Conservation (phyloP, 2,888 invertebrate genomes). For the Erynnis tages region DNA sequence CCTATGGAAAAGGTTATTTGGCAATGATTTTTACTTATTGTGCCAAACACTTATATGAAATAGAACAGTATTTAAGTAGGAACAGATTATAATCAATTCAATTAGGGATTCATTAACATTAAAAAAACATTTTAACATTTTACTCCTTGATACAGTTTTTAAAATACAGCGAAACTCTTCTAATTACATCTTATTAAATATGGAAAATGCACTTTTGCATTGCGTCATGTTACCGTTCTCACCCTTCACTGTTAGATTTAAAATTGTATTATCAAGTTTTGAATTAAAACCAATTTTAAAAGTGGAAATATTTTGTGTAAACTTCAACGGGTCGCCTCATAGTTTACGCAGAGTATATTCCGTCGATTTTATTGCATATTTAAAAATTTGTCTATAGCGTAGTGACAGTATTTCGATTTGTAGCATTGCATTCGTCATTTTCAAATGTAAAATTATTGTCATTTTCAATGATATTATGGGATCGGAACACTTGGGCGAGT, state of each 20-base stretch:
- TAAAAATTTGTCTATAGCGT: conserved; percentile 64
- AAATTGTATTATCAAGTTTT: conserved; percentile 46
- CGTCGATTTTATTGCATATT: conserved; percentile 72
- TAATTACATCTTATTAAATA: conserved; percentile 34
- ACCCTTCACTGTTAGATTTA: conserved; percentile 61
- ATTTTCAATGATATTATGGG: conserved; percentile 52
- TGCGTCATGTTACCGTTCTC: conserved; percentile 45
- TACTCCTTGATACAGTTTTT: too few species aligned
- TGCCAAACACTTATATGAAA: conserved; percentile 25
- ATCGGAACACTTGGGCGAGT: conserved; percentile 40
- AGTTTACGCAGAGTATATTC: conserved; percentile 51
- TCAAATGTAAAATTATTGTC: conserved; percentile 61
- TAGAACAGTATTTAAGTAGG: background rate
- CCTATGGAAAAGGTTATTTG: background rate
- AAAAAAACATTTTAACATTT: too few species aligned
- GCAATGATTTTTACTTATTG: conserved; percentile 12
- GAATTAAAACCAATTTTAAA: conserved; percentile 58
- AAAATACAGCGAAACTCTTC: conserved; percentile 2
- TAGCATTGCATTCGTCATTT: conserved; percentile 75
- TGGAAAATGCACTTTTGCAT: conserved; percentile 60
- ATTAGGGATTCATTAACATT: too few species aligned
- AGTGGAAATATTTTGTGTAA: conserved; percentile 19
- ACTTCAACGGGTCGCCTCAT: too few species aligned
- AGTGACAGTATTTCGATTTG: conserved; percentile 72
- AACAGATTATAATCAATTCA: too few species aligned